Evolutionary conservation across 2,888 invertebrate genomes (phyloP).

Genomic region (Ramazzottius varieornatus): DNA sequence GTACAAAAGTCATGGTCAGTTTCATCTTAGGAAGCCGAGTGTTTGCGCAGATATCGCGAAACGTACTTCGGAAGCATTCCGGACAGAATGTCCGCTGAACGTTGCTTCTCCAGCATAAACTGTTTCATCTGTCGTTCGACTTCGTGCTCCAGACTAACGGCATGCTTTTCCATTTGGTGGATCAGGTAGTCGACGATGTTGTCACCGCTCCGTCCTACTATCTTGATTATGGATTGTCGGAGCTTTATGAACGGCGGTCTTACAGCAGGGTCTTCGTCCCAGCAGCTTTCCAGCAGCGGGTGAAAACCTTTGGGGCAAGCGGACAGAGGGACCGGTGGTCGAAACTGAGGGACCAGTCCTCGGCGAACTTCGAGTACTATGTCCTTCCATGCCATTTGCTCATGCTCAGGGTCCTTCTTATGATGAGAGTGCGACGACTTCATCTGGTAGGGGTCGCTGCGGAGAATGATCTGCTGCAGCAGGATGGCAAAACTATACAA

Average conservation of each 20-base stretch:
- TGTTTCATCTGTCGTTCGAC: not conserved
- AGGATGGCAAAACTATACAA: not conserved
- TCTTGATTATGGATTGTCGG: not conserved
- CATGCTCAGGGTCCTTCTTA: not conserved
- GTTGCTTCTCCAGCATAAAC: not conserved
- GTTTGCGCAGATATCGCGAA: too few relatives aligned
- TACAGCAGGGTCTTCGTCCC: not conserved
- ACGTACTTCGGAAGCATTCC: not conserved
- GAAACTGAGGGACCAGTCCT: not conserved
- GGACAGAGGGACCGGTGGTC: not conserved
- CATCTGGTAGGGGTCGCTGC: not conserved
- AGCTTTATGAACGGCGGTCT: not conserved
- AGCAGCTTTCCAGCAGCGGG: not conserved
- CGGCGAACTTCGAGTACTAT: not conserved
- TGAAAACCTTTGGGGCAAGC: not conserved
- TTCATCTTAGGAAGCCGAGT: not conserved
- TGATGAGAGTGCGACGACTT: not conserved
- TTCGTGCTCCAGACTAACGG: not conserved
- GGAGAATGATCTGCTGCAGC: not conserved
- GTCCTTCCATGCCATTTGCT: not conserved
- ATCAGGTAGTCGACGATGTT: conserved; percentile 3
- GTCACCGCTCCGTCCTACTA: not conserved
- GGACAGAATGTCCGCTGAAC: not conserved
- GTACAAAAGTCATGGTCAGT: not conserved
- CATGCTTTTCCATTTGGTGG: not conserved